These are phyloP conservation scores for Nemotelus nigrinus DNA, from an alignment of 2,888 invertebrate genomes.

Conservation along the genomic window DNA sequence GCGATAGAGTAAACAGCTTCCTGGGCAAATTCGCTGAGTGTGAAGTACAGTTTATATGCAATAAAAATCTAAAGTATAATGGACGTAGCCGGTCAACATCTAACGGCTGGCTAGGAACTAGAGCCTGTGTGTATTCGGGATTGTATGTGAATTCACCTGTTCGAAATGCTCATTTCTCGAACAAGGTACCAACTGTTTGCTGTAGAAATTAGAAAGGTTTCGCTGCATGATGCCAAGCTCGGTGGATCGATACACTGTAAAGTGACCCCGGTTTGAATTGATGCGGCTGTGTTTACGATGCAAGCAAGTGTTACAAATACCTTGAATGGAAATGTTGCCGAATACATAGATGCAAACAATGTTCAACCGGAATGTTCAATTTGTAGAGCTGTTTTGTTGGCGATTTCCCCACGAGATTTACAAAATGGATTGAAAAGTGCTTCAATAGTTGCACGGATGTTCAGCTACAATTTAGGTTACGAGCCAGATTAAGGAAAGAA, in stretches of 20 bases:
- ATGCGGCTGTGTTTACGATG: too few species aligned
- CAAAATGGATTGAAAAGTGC: too few species aligned
- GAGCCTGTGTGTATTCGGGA: not conserved
- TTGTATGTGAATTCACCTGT: not conserved
- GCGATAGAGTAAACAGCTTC: not conserved
- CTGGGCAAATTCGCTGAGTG: slow-evolving; percentile 2
- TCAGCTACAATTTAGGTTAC: too few species aligned
- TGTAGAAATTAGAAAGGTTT: slow-evolving; percentile 12
- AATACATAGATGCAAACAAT: not conserved
- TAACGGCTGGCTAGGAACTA: not conserved
- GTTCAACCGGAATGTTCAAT: not conserved
- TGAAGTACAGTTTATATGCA: not conserved
- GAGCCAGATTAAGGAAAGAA: too few species aligned
- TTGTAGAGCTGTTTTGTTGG: slow-evolving; percentile 2
- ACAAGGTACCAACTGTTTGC: not conserved
- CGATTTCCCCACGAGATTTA: not conserved
- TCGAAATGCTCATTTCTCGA: not conserved
- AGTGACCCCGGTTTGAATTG: not conserved
- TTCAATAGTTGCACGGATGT: too few species aligned
- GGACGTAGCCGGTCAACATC: not conserved
- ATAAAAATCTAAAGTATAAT: not conserved
- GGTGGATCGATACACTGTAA: slow-evolving; percentile 1
- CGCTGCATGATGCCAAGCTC: not conserved
- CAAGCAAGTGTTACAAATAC: too few species aligned
- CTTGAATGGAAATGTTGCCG: not conserved